Conservation (phyloP, 2,888 invertebrate genomes). For the Hermaeophaga mercurialis region DNA sequence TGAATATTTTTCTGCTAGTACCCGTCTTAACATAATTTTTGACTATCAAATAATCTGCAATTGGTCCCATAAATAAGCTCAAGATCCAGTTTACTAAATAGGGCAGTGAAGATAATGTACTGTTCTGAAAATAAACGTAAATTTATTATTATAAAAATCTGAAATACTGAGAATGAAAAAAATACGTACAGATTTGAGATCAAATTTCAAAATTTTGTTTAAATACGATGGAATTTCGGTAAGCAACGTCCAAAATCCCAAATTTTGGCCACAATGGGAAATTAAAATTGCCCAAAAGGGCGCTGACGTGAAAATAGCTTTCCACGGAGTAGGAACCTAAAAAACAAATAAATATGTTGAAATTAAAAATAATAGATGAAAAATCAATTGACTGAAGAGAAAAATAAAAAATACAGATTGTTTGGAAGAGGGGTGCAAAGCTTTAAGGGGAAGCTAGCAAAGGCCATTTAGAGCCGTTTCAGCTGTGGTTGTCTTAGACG, state of each 20-base stretch:
- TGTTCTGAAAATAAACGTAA: conserved; percentile 65
- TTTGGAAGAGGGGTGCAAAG: too few species aligned
- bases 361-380: too few species aligned
- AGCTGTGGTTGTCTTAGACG: too few species aligned
- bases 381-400: too few species aligned
- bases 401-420: too few species aligned
- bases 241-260: conserved; percentile 84
- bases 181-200: conserved; percentile 68
- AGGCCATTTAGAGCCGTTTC: too few species aligned
- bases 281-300: conserved; percentile 77
- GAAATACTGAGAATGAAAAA: not conserved
- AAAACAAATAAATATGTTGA: too few species aligned
- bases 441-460: too few species aligned
- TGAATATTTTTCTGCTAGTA: conserved; percentile 64
- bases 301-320: conserved; percentile 71
- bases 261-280: conserved; percentile 75
- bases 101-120: conserved; percentile 71
- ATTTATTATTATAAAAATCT: too few species aligned
- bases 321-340: conserved; percentile 70
- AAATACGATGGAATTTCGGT: conserved; percentile 84
- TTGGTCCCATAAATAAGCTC: conserved; percentile 71
- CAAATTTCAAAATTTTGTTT: conserved; percentile 70
- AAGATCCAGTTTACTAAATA: conserved; percentile 74
- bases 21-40: conserved; percentile 50
- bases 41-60: conserved; percentile 67